Conservation (phyloP, 2,797 vertebrate genomes). For the Siniperca obscura region DNA sequence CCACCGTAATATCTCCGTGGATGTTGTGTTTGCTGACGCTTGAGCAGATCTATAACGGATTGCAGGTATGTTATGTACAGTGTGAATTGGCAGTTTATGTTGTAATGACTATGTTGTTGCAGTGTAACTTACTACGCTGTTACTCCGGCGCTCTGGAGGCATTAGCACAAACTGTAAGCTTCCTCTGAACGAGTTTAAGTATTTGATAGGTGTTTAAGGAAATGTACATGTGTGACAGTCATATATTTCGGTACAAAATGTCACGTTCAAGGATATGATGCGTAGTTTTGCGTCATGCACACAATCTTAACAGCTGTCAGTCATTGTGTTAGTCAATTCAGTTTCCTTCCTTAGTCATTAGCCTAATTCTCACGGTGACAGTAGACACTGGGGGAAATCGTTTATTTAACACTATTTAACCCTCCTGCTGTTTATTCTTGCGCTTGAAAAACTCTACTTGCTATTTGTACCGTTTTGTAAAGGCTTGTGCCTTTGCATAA, state of each 20-base stretch:
- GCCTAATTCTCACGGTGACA: conserved; percentile 13
- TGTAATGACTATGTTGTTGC: neutral
- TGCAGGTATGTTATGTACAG: conserved; percentile 38
- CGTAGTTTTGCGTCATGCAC: conserved; percentile 5
- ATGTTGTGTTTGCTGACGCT: conserved; percentile 1
- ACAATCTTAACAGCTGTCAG: conserved; percentile 13
- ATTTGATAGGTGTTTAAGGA: conserved; percentile 13
- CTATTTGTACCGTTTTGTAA: neutral
- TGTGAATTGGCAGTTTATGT: neutral
- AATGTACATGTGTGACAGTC: conserved; percentile 17
- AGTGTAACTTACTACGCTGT: neutral
- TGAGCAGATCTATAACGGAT: neutral
- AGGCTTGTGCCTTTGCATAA: neutral
- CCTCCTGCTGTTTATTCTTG: neutral
- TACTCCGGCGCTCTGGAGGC: neutral
- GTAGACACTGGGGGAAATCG: neutral
- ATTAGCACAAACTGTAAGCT: neutral
- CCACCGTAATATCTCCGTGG: neutral
- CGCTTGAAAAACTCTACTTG: neutral
- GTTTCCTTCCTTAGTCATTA: conserved; percentile 46
- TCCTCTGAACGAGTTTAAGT: conserved; percentile 15
- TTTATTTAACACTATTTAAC: neutral
- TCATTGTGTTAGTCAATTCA: conserved; percentile 16
- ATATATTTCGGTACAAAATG: neutral
- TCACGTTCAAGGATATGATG: neutral